phyloP scores from a whole-genome alignment of 2,797 vertebrate species.

The Sebastes ruberrimus region DNA sequence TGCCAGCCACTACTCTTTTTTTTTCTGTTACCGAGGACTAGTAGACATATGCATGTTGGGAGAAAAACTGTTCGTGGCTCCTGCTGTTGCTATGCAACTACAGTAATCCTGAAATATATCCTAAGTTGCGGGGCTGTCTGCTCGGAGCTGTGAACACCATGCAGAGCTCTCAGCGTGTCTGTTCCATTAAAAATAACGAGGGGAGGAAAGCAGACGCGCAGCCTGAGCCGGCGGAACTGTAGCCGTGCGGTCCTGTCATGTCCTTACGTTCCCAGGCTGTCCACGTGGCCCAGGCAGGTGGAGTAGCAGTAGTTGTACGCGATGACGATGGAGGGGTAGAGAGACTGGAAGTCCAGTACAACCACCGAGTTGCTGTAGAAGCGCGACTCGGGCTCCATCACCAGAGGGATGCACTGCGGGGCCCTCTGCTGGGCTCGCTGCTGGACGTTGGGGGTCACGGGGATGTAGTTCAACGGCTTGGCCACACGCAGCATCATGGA shows the following conservation, averaged over 20 bases:
- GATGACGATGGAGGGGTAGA: constrained; percentile 97
- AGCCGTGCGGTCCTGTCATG: neutral
- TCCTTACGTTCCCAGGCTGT: constrained; percentile 95
- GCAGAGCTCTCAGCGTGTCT: constrained; percentile 16
- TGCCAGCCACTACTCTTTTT: neutral
- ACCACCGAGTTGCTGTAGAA: constrained; percentile 98
- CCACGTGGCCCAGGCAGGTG: constrained; percentile 94
- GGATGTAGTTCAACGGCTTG: constrained; percentile 96
- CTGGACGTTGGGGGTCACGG: constrained; percentile 90
- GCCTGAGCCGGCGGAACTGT: neutral
- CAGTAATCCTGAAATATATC: constrained; percentile 24
- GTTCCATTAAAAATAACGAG: constrained; percentile 46
- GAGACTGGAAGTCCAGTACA: constrained; percentile 96
- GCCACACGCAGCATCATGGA: constrained; percentile 98
- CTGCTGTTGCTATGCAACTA: constrained; percentile 69
- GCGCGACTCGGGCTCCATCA: constrained; percentile 97
- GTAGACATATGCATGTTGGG: constrained; percentile 9
- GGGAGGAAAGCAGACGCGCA: neutral
- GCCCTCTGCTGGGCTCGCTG: constrained; percentile 96
- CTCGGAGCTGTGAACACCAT: constrained; percentile 43
- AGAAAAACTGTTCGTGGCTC: constrained; percentile 13
- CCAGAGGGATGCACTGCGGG: constrained; percentile 90
- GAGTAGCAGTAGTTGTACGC: constrained; percentile 99
- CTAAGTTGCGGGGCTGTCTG: neutral
- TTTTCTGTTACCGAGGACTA: constrained; percentile 3